Evolutionary conservation across 2,113 vertebrate genomes (phyloP).

Genomic region (Bettongia penicillata): DNA sequence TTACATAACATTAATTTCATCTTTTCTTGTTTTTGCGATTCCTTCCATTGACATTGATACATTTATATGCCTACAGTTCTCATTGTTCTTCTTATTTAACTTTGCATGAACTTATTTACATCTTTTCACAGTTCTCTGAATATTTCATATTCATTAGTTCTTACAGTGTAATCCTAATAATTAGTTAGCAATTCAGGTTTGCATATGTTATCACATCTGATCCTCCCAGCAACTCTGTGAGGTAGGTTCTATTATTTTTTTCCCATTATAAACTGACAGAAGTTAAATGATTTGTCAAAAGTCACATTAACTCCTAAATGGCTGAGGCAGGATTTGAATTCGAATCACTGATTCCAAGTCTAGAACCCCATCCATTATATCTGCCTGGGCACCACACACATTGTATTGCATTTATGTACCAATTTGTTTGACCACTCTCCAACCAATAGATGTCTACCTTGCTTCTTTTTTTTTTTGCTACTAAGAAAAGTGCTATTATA

Average conservation of each 20-base stretch:
- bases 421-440: background rate
- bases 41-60: background rate
- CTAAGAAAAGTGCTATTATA: background rate
- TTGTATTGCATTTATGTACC: background rate
- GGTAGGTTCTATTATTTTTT: background rate
- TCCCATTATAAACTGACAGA: background rate
- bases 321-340: background rate
- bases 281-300: background rate
- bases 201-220: background rate
- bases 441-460: background rate
- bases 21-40: background rate
- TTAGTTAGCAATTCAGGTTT: background rate
- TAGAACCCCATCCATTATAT: background rate
- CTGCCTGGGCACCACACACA: too few species aligned
- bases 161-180: too few species aligned
- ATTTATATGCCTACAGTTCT: background rate
- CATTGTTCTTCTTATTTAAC: background rate
- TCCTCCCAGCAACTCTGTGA: background rate
- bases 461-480: background rate
- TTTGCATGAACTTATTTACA: background rate
- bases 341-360: background rate
- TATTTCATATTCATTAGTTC: background rate
- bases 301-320: background rate
- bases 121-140: background rate
- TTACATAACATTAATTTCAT: background rate